Evolutionary conservation across 2,888 invertebrate genomes (phyloP).

Genomic region (Zele albiditarsus): DNA sequence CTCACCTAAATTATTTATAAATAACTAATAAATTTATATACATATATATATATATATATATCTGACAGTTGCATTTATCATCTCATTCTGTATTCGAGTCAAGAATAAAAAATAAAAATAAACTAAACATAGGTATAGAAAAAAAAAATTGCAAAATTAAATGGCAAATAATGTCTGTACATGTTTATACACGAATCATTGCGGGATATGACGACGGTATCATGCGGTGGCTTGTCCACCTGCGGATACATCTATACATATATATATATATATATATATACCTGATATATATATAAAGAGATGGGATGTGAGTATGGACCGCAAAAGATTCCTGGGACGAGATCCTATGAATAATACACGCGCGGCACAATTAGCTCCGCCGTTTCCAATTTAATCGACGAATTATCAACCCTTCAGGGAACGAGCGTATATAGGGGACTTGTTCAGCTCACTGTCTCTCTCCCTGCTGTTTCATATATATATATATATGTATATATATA

Average conservation of each 20-base stretch:
- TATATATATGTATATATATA: not conserved
- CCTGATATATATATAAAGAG: not conserved
- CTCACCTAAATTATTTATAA: not conserved
- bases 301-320: not conserved
- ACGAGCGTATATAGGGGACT: slow-evolving; percentile 49
- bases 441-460: slow-evolving; percentile 24
- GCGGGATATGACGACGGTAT: slow-evolving; percentile 2
- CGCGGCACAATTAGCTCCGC: slow-evolving; percentile 68
- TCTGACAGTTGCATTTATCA: too few species aligned
- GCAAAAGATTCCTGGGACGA: slow-evolving; percentile 33
- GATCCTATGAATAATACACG: slow-evolving; percentile 70
- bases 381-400: slow-evolving; percentile 72
- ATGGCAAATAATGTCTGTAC: not conserved
- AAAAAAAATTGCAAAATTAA: not conserved
- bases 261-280: not conserved
- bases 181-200: not conserved
- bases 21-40: not conserved
- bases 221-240: slow-evolving; percentile 11
- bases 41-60: too few species aligned
- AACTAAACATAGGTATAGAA: not conserved
- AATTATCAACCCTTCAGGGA: slow-evolving; percentile 71
- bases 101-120: not conserved
- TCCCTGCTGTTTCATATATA: not conserved
- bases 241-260: slow-evolving; percentile 20
- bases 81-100: not conserved